These are phyloP conservation scores for Daptonema setosum DNA, from an alignment of 2,888 invertebrate genomes.

Conservation along the genomic window DNA sequence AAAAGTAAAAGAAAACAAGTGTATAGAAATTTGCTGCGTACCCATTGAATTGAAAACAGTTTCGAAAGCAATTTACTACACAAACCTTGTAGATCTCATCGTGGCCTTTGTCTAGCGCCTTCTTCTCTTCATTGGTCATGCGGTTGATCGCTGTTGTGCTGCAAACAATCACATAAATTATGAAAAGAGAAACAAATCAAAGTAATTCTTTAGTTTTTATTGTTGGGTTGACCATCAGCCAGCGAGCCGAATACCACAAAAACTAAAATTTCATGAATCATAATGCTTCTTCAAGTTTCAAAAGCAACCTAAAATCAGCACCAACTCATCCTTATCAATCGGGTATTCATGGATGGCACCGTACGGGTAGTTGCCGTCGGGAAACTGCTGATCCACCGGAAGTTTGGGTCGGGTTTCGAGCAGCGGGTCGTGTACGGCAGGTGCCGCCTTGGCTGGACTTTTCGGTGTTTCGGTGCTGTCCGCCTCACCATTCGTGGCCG, in stretches of 20 bases:
- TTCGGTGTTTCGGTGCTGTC: not conserved
- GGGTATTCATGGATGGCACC: conserved; percentile 71
- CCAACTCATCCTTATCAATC: conserved; percentile 46
- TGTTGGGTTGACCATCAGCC: no score
- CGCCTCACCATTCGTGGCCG: no score
- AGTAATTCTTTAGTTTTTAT: not conserved
- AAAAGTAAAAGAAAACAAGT: not conserved
- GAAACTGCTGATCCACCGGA: conserved; percentile 48
- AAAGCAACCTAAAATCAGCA: conserved; percentile 1
- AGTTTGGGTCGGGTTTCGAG: not conserved
- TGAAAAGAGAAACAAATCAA: not conserved
- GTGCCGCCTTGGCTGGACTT: not conserved
- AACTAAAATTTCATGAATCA: no score
- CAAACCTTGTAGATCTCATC: conserved; percentile 58
- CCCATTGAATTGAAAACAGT: not conserved
- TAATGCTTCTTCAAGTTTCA: not conserved
- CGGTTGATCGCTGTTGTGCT: conserved; percentile 21
- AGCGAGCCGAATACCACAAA: no score
- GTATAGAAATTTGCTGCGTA: not conserved
- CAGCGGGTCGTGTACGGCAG: not conserved
- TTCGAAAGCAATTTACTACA: not conserved
- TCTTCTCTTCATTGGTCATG: conserved; percentile 41
- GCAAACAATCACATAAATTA: not conserved
- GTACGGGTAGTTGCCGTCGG: conserved; percentile 57
- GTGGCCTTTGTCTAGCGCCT: conserved; percentile 66